Percentiles rank a stretch among this genome's conserved stretches.
Conservation (phyloP, 1,140 invertebrate genomes). For the Saxidomus purpurata region DNA sequence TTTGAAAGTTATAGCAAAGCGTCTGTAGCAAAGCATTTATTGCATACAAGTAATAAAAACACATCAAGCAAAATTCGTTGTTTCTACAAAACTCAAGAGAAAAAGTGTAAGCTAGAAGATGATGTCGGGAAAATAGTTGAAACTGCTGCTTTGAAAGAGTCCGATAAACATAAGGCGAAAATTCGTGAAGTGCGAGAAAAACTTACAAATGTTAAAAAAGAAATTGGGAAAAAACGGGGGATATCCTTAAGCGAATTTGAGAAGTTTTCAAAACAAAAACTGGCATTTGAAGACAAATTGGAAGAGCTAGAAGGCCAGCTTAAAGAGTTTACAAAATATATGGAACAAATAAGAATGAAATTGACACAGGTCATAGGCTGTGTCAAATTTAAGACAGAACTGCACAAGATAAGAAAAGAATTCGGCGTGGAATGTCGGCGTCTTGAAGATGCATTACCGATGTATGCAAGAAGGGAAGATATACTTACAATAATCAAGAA, state of each 20-base stretch:
- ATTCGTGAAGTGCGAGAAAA: background rate
- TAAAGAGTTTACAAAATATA: conserved; percentile 69
- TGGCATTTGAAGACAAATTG: conserved; percentile 75
- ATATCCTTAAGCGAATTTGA: conserved; percentile 28
- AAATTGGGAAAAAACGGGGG: background rate
- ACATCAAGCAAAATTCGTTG: conserved; percentile 4
- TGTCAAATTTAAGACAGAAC: conserved; percentile 58
- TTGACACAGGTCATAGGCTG: conserved; percentile 46
- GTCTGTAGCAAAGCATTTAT: background rate
- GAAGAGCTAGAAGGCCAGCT: conserved; percentile 74
- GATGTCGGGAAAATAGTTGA: conserved; percentile 25
- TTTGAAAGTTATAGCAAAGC: conserved; percentile 18
- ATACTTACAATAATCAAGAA: conserved; percentile 74
- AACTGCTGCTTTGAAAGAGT: background rate
- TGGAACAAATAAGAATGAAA: conserved; percentile 53
- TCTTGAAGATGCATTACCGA: conserved; percentile 77
- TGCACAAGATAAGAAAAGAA: conserved; percentile 63
- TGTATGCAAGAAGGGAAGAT: conserved; percentile 80
- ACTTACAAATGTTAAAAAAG: background rate
- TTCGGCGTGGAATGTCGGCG: conserved; percentile 78
- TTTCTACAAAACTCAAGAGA: background rate
- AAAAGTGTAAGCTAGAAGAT: background rate
- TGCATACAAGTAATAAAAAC: conserved; percentile 33
- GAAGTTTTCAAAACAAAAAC: conserved; percentile 35
- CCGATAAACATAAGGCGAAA: conserved; percentile 40